phyloP scores from a whole-genome alignment of 2,888 invertebrate genomes.

The Magallana nippona region DNA sequence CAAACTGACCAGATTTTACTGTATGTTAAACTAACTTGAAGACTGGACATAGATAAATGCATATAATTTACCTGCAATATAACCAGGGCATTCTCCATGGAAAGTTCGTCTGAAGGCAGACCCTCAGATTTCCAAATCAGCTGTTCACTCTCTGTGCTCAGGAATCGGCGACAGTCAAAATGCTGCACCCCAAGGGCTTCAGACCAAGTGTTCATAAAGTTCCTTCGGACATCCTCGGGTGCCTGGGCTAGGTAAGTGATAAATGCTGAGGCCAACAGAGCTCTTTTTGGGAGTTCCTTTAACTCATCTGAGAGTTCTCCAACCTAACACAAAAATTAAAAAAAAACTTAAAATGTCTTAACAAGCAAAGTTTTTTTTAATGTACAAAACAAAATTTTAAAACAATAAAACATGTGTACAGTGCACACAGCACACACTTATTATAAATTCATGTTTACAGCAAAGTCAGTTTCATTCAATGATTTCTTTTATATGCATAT shows the following conservation, averaged over 20 bases:
- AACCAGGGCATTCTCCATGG: constrained; percentile 90
- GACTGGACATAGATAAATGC: background rate
- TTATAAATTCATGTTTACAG: too few relatives aligned
- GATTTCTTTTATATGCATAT: too few relatives aligned
- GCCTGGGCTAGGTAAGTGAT: constrained; percentile 87
- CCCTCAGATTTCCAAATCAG: constrained; percentile 93
- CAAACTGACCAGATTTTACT: too few relatives aligned
- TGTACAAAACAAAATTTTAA: too few relatives aligned
- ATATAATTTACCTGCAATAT: constrained; percentile 85
- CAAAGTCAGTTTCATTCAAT: too few relatives aligned
- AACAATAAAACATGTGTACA: too few relatives aligned
- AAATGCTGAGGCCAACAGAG: constrained; percentile 88
- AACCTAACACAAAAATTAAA: constrained; percentile 78
- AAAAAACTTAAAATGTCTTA: too few relatives aligned
- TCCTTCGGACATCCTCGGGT: constrained; percentile 86
- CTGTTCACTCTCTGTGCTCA: constrained; percentile 87
- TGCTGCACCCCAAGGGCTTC: constrained; percentile 74
- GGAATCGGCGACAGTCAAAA: constrained; percentile 83
- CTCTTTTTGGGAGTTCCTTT: constrained; percentile 84
- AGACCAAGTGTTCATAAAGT: constrained; percentile 80
- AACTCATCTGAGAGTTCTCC: constrained; percentile 83
- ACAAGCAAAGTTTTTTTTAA: too few relatives aligned
- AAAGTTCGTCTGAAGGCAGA: constrained; percentile 88
- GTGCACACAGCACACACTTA: too few relatives aligned
- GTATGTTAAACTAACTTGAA: background rate